Evolutionary conservation across 2,797 vertebrate genomes (phyloP), one percentile per base, ranked within the genome.

Genomic region (Channa striata): DNA sequence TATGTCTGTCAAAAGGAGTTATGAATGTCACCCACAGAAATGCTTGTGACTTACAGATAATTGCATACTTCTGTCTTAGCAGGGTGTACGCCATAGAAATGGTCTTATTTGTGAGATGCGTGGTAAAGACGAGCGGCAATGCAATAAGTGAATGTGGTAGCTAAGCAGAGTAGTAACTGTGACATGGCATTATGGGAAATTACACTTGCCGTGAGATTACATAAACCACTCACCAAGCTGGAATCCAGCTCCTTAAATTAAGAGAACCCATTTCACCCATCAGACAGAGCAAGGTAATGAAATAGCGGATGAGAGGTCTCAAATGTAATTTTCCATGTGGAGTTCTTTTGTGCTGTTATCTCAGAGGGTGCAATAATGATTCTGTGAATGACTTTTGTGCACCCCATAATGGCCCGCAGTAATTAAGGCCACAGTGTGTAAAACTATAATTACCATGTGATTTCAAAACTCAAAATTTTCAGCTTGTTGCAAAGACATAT

Each of bases 181-280:
- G 89, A 91, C 91, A 92, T 82, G 91, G 87, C 92, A 87, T 92
- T 93, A 95, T 93, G 91, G 91, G 93, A 95, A 93, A 93, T 93
- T 93, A 94, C 91, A 93, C 94, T 94, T 93, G 91, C 91, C 53
- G 80, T 80, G 87, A 91, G 92, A 94, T 94, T 94, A 92, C 93
- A 93, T 93, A 93, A 94, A 94, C 93, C 92, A 91, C 90, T 92
- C 92, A 89, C 91, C 85, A 89, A 94, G 90, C 85, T 91, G 92
- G 94, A 95, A 95, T 94, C 92, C 84, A 80, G 91, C 91, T 94
- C 89, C 93, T 94, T 93, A 94, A 94, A 94, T 94, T 94, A 95
- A 95, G 91, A 94, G 91, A 94, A 93, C 88, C 92, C 93, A 94
- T 95, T 95, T 95, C 90, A 93, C 83, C 90, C 90, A 89, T 93